phyloP scores from a whole-genome alignment of 2,888 invertebrate genomes.

The Diarsia rubi region DNA sequence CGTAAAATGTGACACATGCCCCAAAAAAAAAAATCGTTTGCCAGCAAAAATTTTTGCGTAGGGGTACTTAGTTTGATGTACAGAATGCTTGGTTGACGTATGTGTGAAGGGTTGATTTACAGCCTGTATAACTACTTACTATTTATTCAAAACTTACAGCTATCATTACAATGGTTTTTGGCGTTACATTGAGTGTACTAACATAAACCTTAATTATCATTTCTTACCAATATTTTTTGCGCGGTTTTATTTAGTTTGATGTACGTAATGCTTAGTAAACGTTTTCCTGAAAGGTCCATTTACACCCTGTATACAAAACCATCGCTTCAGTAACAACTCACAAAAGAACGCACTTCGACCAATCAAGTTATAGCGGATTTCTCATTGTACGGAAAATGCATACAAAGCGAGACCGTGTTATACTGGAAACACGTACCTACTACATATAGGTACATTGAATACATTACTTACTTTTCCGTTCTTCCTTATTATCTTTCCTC shows the following conservation, averaged over 20 bases:
- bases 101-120: no score
- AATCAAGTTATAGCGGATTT: no score
- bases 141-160: neutral
- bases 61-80: no score
- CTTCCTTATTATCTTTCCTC: slow-evolving; percentile 8
- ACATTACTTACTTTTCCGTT: slow-evolving; percentile 34
- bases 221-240: neutral
- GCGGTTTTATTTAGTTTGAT: neutral
- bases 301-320: neutral
- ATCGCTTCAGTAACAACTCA: slow-evolving; percentile 10
- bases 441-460: slow-evolving; percentile 59
- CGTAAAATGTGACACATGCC: no score
- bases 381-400: no score
- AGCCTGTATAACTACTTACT: no score
- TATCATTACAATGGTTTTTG: neutral
- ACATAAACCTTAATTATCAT: neutral
- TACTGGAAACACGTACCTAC: neutral
- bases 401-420: no score
- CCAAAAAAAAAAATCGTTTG: no score
- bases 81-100: no score
- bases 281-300: neutral
- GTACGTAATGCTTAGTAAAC: neutral
- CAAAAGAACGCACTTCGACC: neutral
- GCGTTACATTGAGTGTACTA: neutral
- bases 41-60: no score